Conservation (phyloP, 2,797 vertebrate genomes). For the Antrozous pallidus region DNA sequence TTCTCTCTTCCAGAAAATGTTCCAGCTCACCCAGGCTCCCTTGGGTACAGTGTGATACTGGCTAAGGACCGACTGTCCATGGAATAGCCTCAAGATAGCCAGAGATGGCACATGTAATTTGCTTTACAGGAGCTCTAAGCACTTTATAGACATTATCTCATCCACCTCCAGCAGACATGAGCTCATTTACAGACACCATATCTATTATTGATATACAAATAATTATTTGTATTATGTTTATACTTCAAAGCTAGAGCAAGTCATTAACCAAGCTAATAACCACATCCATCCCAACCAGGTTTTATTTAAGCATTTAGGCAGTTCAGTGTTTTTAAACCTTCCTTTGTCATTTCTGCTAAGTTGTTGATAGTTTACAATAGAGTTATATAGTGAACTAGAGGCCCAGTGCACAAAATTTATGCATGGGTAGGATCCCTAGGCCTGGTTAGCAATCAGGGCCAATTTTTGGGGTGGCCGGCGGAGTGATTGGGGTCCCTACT, state of each 20-base stretch:
- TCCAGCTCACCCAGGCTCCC: not conserved
- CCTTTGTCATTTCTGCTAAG: not conserved
- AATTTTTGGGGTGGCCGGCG: too few relatives aligned
- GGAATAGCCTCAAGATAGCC: not conserved
- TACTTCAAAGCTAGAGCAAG: not conserved
- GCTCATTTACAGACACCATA: conserved; percentile 41
- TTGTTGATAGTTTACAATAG: not conserved
- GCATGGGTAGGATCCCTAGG: too few relatives aligned
- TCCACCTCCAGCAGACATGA: conserved; percentile 46
- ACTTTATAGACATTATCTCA: conserved; percentile 64
- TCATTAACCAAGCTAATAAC: not conserved
- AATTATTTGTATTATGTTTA: conserved; percentile 54
- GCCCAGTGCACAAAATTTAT: too few relatives aligned
- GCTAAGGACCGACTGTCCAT: not conserved
- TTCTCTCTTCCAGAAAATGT: not conserved
- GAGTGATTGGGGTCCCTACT: too few relatives aligned
- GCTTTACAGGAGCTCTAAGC: conserved; percentile 11
- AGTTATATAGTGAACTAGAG: not conserved
- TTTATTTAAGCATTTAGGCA: conserved; percentile 23
- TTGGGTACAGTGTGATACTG: not conserved
- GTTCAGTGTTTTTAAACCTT: not conserved
- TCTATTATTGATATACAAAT: conserved; percentile 49
- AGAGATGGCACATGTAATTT: not conserved
- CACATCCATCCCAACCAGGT: not conserved
- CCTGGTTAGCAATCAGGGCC: too few relatives aligned